Base-by-base conservation (phyloP, 2,113 vertebrate genomes). In the Neomonachus schauinslandi region DNA sequence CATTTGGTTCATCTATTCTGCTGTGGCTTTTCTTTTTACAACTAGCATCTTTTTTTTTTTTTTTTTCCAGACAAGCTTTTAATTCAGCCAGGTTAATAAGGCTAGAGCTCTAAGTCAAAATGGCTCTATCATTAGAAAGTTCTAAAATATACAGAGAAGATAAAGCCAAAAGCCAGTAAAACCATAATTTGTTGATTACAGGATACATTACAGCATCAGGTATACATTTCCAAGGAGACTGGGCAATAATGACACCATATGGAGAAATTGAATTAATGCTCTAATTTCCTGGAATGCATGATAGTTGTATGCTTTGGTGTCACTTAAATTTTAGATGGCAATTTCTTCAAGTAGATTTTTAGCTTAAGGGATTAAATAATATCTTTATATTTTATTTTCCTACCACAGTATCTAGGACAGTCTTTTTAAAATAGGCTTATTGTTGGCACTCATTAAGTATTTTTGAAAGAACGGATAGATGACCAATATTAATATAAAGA, bases 1-100 rank as follows among this genome's bases (percentile, higher is more conserved):
- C 42, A 79, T 84, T 84, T 95, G 61, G 28, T 92, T 92, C 55
- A 39, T 76, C 77, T 61, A 79, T 95, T 95, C 22, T 92, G 12
- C 51, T 71, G 13, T 53, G 12, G 4, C 87, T 24, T 86, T 69
- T 42, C 19, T 77, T 80, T 94, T 87, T 80, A 80, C 18, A 83
- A 57, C 31, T 76, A 74, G 63, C 72, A 63, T 53, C 61, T 87
- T 49, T 51, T 55, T 96, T 59, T 96, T 21, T 86, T 49, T 33
- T 96, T 72, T 96, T 31, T 88, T 46, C 21, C 57, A 77, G 53
- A 69, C 10, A 77, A 82, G 51, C 7, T 92, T 89, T 95, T 89
- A 92, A 61, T 95, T 84, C 33, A 92, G 53, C 4, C 69, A 51
- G 76, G 53, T 84, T 83, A 69, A 79, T 61, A 84, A 89, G 13